phyloP scores from a whole-genome alignment of 2,113 vertebrate genomes.

The Danionella cerebrum region DNA sequence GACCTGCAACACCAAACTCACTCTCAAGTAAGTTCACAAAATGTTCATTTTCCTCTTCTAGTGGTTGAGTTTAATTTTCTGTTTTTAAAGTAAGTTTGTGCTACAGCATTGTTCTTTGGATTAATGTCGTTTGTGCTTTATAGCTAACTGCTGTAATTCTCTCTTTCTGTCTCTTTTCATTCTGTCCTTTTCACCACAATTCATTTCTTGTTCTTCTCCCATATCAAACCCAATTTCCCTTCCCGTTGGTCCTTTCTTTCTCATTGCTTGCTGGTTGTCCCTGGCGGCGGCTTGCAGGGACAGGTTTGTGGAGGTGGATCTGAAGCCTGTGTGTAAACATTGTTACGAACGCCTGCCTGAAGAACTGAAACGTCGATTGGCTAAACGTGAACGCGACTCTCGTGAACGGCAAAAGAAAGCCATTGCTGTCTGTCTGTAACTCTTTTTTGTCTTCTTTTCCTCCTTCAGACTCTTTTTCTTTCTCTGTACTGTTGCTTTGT shows the following conservation, averaged over 20 bases:
- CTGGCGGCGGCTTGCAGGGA: slow-evolving; percentile 67
- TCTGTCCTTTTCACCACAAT: background rate
- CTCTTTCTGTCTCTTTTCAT: background rate
- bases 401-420: slow-evolving; percentile 89
- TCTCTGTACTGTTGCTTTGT: slow-evolving; percentile 65
- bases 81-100: background rate
- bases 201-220: slow-evolving; percentile 29
- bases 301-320: slow-evolving; percentile 98
- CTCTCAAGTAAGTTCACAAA: slow-evolving; percentile 84
- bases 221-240: slow-evolving; percentile 38
- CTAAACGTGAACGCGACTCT: slow-evolving; percentile 81
- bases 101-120: background rate
- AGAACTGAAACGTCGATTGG: slow-evolving; percentile 91
- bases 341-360: slow-evolving; percentile 95
- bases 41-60: background rate
- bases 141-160: slow-evolving; percentile 27
- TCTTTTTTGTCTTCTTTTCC: slow-evolving; percentile 41
- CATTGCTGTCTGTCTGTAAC: slow-evolving; percentile 78
- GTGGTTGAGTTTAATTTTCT: background rate
- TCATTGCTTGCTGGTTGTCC: background rate
- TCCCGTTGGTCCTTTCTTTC: slow-evolving; percentile 19
- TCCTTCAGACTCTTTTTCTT: slow-evolving; percentile 40
- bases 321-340: slow-evolving; percentile 93
- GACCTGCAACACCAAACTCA: slow-evolving; percentile 96
- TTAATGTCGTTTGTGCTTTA: background rate